Conservation (phyloP, 2,888 invertebrate species). For the Tipula unca region DNA sequence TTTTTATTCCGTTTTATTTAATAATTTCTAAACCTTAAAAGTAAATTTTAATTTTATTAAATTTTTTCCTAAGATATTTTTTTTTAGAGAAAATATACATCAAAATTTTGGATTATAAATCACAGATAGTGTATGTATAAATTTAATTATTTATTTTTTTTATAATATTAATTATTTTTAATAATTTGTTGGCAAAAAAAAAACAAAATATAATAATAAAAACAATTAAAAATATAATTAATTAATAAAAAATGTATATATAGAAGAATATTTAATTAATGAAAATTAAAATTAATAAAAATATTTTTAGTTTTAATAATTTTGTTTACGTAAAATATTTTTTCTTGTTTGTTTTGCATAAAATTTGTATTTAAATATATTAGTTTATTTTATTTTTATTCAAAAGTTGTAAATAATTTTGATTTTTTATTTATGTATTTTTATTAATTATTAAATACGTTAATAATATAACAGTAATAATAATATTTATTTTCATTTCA, state of each 20-base stretch:
- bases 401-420: constrained; percentile 19
- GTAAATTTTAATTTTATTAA: constrained; percentile 28
- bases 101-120: constrained; percentile 46
- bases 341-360: constrained; percentile 26
- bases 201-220: constrained; percentile 25
- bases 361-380: constrained; percentile 23
- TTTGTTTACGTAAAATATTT: constrained; percentile 21
- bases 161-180: constrained; percentile 23
- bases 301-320: constrained; percentile 35
- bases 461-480: constrained; percentile 9
- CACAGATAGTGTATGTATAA: constrained; percentile 42
- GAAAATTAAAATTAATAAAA: constrained; percentile 34
- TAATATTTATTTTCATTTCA: background rate
- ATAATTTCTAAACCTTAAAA: constrained; percentile 28
- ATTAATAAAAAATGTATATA: constrained; percentile 41
- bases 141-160: constrained; percentile 30
- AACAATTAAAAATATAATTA: constrained; percentile 36
- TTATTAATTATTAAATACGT: constrained; percentile 19
- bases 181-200: constrained; percentile 26
- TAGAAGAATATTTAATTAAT: constrained; percentile 24
- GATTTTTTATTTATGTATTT: constrained; percentile 19
- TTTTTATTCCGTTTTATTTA: constrained; percentile 21
- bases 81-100: constrained; percentile 42
- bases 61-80: constrained; percentile 25
- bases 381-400: constrained; percentile 15